Percentiles rank a stretch among this genome's conserved stretches.
phyloP scores from a whole-genome alignment of 1,140 invertebrate species.

The Zaprionus kolodkinae region DNA sequence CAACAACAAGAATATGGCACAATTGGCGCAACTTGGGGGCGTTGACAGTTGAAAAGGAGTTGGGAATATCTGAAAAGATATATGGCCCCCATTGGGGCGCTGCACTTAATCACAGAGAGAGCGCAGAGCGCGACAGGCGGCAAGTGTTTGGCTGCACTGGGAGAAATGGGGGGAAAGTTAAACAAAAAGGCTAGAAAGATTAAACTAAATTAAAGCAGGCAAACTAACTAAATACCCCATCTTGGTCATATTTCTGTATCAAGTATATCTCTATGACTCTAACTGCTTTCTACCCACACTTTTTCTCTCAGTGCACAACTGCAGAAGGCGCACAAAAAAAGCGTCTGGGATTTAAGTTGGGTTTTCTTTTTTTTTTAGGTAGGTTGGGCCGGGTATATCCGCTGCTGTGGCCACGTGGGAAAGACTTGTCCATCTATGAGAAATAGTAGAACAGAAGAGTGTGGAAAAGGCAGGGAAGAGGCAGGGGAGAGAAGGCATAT shows the following conservation, averaged over 20 bases:
- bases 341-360: constrained; percentile 19
- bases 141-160: constrained; percentile 16
- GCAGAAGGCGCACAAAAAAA: neutral
- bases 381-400: neutral
- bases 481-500: neutral
- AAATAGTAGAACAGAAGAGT: neutral
- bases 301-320: neutral
- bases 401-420: constrained; percentile 36
- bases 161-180: neutral
- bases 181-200: no score
- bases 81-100: constrained; percentile 44
- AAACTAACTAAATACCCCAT: no score
- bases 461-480: constrained; percentile 9
- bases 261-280: no score
- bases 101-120: constrained; percentile 55
- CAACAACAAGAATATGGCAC: constrained; percentile 32
- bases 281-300: neutral
- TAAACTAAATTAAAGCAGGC: no score
- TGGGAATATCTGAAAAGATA: constrained; percentile 52
- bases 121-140: constrained; percentile 12
- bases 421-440: constrained; percentile 23
- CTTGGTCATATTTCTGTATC: no score
- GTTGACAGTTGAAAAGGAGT: constrained; percentile 61
- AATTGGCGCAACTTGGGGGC: constrained; percentile 30
- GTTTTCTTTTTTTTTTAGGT: neutral